A percentile compares a stretch with the other conserved stretches of the same genome.
Evolutionary conservation across 2,797 vertebrate genomes (phyloP).

Genomic region (Morus bassanus): DNA sequence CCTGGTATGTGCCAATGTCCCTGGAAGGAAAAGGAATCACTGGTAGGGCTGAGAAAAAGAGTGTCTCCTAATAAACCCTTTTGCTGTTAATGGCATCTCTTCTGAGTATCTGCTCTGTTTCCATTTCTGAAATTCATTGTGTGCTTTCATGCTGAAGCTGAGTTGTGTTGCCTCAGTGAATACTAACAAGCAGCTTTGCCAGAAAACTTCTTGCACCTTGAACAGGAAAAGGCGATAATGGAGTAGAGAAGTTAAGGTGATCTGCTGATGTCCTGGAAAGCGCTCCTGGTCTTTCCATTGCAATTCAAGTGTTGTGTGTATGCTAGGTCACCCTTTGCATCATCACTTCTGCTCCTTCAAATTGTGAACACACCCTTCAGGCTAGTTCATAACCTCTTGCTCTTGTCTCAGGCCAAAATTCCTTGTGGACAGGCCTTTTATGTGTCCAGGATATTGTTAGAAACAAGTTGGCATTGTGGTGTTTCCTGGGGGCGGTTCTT

Average conservation of each 20-base stretch:
- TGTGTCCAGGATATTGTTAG: background rate
- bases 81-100: background rate
- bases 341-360: background rate
- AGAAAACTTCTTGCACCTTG: background rate
- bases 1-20: background rate
- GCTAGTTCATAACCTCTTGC: background rate
- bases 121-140: background rate
- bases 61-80: background rate
- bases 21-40: background rate
- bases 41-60: background rate
- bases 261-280: accelerated
- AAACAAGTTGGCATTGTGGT: background rate
- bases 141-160: background rate
- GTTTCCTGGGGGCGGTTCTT: no score
- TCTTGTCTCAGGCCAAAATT: background rate
- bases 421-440: background rate
- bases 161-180: background rate
- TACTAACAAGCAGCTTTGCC: background rate
- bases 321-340: background rate
- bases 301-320: accelerated
- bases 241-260: no score
- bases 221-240: background rate
- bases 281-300: background rate
- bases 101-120: background rate
- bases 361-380: background rate